Evolutionary conservation across 2,113 vertebrate genomes (phyloP).

Genomic region (Atrichornis clamosus): DNA sequence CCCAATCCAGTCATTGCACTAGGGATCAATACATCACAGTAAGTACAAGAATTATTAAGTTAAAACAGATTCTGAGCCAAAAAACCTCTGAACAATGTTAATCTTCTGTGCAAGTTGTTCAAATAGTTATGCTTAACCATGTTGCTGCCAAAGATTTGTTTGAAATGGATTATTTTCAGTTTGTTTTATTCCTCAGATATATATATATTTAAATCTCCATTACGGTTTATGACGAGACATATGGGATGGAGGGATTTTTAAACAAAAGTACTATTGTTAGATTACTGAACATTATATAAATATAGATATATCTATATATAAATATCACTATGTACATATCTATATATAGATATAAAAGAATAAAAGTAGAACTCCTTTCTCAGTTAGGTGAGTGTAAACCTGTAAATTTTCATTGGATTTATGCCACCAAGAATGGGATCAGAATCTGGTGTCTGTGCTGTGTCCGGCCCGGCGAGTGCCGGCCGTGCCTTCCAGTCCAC

Average conservation of each 20-base stretch:
- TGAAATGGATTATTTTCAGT: conserved; percentile 63
- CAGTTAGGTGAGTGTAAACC: not conserved
- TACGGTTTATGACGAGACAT: conserved; percentile 26
- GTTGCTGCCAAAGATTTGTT: conserved; percentile 78
- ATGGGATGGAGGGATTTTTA: conserved; percentile 41
- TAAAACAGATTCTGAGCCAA: conserved; percentile 78
- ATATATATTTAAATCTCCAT: conserved; percentile 61
- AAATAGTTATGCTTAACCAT: conserved; percentile 72
- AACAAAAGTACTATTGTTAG: conserved; percentile 51
- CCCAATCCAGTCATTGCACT: conserved; percentile 83
- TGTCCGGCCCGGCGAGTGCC: not conserved
- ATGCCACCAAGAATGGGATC: not conserved
- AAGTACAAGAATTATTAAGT: conserved; percentile 84
- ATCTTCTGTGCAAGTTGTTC: conserved; percentile 80
- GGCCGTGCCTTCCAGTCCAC: not conserved
- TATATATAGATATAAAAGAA: conserved; percentile 65
- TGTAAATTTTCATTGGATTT: not conserved
- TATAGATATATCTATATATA: conserved; percentile 66
- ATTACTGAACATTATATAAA: conserved; percentile 55
- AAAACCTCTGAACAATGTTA: conserved; percentile 81
- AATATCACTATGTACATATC: conserved; percentile 57
- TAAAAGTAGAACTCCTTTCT: conserved; percentile 7
- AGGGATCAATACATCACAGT: conserved; percentile 91
- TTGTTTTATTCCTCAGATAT: conserved; percentile 48
- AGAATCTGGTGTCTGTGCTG: not conserved